Base-by-base conservation (phyloP, 1,140 invertebrate genomes). In the Adelges cooleyi region DNA sequence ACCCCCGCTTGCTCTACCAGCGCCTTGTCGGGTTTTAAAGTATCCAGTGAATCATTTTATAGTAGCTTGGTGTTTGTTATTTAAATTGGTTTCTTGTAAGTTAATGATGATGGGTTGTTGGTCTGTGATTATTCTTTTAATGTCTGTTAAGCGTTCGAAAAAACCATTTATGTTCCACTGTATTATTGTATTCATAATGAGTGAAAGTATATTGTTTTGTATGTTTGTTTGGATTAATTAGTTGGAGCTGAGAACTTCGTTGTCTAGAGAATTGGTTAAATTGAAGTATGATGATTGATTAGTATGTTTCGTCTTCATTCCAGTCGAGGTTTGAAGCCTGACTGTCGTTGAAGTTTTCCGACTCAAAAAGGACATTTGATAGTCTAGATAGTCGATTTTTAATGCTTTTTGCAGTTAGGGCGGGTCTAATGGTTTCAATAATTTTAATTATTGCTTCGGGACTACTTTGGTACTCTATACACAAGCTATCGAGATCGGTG, bases 41-140 rank as follows among this genome's bases (percentile, higher is more conserved):
- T 27, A 65, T 0, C 8, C 18, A 22, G 13, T n/a, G 18, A 10
- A 48, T 5, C 48, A 48, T 48, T 46, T 48, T 11, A 65, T 18
- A 13, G 5, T 15, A 2, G 25, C 22, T 0, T 11, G 25, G 13
- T 2, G 22, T 9, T 65, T 65, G 23, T 65, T 46, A n/a, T 27
- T 44, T 3, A 65, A 46, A 33, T 65, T 65, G 0, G 56, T 65
- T 48, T 65, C 56, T 25, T 65, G 56, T 2, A 65, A 25, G 10
- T n/a, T 29, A 27, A 65, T 48, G 8, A 48, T 17, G 17, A 27
- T 9, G 2, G 56, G 42, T 13, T 48, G 13, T 1, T 46, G n/a
- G 1, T 65, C 48, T 27, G 36, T 22, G 1, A 48, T 18, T n/a
- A 65, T 17, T 9, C 36, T 20, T 46, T 65, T 44, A 3, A 65